These are phyloP conservation scores for Ophonus ardosiacus DNA, from an alignment of 2,888 invertebrate genomes.

Conservation along the genomic window DNA sequence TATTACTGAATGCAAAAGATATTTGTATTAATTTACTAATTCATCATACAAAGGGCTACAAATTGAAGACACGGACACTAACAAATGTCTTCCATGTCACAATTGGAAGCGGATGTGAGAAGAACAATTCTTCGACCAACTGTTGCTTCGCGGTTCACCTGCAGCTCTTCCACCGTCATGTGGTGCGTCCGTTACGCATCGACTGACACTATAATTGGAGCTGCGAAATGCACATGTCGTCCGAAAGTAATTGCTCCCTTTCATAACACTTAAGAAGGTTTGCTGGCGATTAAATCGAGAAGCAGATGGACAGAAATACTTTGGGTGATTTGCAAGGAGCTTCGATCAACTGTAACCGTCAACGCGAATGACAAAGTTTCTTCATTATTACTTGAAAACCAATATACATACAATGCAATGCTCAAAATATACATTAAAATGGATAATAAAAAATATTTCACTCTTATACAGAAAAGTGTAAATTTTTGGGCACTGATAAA, in stretches of 20 bases:
- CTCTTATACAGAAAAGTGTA: too few relatives aligned
- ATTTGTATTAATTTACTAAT: not conserved
- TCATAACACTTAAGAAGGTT: conserved; percentile 42
- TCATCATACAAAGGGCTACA: not conserved
- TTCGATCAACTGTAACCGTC: conserved; percentile 31
- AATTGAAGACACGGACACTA: not conserved
- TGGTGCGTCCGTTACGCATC: conserved; percentile 58
- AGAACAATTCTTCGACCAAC: conserved; percentile 29
- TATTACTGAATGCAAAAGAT: not conserved
- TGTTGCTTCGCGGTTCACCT: conserved; percentile 47
- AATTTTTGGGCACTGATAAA: too few relatives aligned
- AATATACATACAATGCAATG: too few relatives aligned
- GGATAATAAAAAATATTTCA: too few relatives aligned
- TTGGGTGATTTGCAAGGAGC: conserved; percentile 8
- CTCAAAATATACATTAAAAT: too few relatives aligned
- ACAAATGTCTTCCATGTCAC: not conserved
- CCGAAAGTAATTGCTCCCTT: conserved; percentile 31
- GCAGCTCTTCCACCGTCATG: conserved; percentile 40
- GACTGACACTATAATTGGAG: conserved; percentile 43
- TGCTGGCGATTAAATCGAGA: conserved; percentile 34
- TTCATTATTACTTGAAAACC: too few relatives aligned
- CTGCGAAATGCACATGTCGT: conserved; percentile 55
- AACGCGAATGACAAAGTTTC: not conserved
- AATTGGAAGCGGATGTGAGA: conserved; percentile 18
- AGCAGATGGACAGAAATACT: conserved; percentile 23